phyloP scores from a whole-genome alignment of 2,888 invertebrate genomes.

The Automeris io region DNA sequence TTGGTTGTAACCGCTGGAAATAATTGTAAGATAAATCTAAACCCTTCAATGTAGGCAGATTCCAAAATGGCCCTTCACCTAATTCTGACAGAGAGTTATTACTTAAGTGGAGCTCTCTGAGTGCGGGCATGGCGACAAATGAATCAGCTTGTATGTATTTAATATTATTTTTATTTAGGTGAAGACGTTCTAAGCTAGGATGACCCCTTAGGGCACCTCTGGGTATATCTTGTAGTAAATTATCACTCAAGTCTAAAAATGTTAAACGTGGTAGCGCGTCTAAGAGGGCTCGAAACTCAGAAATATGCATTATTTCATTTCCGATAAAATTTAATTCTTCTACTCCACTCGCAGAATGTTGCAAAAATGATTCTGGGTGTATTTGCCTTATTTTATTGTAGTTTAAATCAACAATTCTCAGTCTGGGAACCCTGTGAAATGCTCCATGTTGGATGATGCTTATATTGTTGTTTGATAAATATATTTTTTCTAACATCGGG shows the following conservation, averaged over 20 bases:
- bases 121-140: constrained; percentile 88
- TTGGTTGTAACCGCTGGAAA: constrained; percentile 82
- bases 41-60: constrained; percentile 89
- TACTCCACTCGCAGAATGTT: constrained; percentile 83
- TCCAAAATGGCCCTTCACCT: constrained; percentile 87
- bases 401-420: constrained; percentile 85
- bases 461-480: constrained; percentile 84
- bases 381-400: constrained; percentile 85
- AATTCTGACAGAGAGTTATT: constrained; percentile 89
- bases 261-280: constrained; percentile 86
- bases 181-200: constrained; percentile 86
- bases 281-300: constrained; percentile 84
- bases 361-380: constrained; percentile 89
- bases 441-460: constrained; percentile 87
- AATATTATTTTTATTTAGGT: constrained; percentile 87
- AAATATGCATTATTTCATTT: constrained; percentile 85
- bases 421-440: constrained; percentile 85
- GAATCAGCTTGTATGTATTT: constrained; percentile 86
- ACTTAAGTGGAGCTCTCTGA: constrained; percentile 87
- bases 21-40: constrained; percentile 87
- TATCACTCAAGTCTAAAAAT: constrained; percentile 87
- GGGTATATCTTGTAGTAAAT: constrained; percentile 85
- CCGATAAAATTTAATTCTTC: constrained; percentile 87
- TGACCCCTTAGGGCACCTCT: constrained; percentile 88
- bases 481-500: constrained; percentile 81